These are phyloP conservation scores for Stylophora pistillata DNA, from an alignment of 64 coral and sea anemone genomes.

Conservation along the genomic window DNA sequence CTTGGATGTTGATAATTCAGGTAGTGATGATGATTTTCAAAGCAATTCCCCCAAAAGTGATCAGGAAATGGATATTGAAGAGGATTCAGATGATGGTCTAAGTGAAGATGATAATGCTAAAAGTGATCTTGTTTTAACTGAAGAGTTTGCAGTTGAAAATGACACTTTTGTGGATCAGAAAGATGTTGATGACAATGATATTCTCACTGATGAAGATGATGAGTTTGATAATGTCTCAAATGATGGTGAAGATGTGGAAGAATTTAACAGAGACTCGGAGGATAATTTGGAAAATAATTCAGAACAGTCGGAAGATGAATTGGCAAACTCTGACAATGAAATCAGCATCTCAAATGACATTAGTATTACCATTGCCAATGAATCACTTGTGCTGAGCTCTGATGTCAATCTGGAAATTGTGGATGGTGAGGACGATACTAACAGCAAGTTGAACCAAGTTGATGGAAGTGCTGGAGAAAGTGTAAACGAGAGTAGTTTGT, in stretches of 20 bases:
- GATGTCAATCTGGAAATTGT: neutral
- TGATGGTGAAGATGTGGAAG: neutral
- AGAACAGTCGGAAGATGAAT: neutral
- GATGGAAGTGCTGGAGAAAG: neutral
- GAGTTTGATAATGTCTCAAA: neutral
- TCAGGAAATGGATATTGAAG: neutral
- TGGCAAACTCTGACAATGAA: neutral
- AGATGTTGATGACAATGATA: slow-evolving; percentile 1
- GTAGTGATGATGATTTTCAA: neutral
- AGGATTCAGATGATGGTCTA: neutral
- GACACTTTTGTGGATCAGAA: neutral
- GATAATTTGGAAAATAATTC: neutral
- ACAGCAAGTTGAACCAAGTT: neutral
- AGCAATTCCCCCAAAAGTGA: neutral
- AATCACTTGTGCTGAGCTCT: neutral
- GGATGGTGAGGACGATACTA: neutral
- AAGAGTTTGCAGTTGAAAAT: neutral
- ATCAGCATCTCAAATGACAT: slow-evolving; percentile 22
- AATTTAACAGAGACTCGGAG: neutral
- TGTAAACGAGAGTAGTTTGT: neutral
- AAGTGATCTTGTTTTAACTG: neutral
- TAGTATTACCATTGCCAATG: slow-evolving; percentile 29
- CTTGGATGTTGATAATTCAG: neutral
- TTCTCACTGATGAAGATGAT: neutral
- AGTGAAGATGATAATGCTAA: neutral